Evolutionary conservation across 2,113 vertebrate species (phyloP), one percentile per base, ranked within the genome.

Genomic region (Ptilorrhoa leucosticta): DNA sequence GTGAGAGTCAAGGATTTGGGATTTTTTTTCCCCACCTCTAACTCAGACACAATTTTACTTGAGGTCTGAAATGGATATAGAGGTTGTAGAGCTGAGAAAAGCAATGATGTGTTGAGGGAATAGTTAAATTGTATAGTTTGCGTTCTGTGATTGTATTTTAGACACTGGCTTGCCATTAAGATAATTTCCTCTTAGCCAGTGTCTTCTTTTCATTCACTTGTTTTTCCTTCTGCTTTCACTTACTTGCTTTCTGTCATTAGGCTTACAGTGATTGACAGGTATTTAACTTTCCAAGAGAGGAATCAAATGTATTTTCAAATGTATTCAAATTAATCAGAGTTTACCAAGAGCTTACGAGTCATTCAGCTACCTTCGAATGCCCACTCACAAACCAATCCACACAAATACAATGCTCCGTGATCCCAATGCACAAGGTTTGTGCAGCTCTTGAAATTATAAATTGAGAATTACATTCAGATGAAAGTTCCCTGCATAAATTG

Each of bases 371-470:
- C 44, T 95, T 22, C 8, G 2, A 80, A 80, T 58, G 58, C 75
- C 79, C 85, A 63, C 71, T 85, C 70, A 68, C 66, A 90, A 94
- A 85, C 44, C 35, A 70, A 58, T 83, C 94, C 65, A 73, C 48
- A 65, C 66, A 89, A 87, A 72, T 27, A 79, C 75, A 94, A 66
- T 50, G 40, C 56, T 85, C 75, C 3, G 9, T 61, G 39, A 72
- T 87, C 90, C 83, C 86, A 28, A 57, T 13, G n/a, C 30, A 54
- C n/a, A 30, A 70, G 37, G 39, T 28, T 73, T 68, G 35, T 56
- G 68, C 56, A 77, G n/a, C 63, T 95, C 76, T 90, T 86, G 47
- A 89, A 92, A 87, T 87, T 31, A 92, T 77, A 89, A 95, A 78
- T 47, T 51, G 56, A 76, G 37, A 91, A 91, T 93, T 90, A 63